phyloP scores from a whole-genome alignment of 2,797 vertebrate genomes.

The Zenarchopterus dispar region DNA sequence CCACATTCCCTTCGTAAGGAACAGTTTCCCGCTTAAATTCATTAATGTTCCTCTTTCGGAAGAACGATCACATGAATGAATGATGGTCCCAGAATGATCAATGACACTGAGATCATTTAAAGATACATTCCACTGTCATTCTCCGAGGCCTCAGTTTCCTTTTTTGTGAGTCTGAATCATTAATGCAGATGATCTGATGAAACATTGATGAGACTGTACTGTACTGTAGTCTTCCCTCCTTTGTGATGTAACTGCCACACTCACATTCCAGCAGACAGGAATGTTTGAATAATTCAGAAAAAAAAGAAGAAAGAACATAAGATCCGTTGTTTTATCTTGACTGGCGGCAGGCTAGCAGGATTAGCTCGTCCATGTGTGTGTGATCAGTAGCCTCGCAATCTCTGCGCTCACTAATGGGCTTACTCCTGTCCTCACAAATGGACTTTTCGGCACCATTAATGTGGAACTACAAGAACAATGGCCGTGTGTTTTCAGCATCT shows the following conservation, averaged over 20 bases:
- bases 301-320: not conserved
- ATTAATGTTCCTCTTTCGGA: no score
- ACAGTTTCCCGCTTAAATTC: no score
- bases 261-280: not conserved
- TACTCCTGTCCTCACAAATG: slow-evolving; percentile 12
- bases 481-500: slow-evolving; percentile 24
- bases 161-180: not conserved
- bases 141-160: not conserved
- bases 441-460: slow-evolving; percentile 44
- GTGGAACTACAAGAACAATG: not conserved
- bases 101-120: no score
- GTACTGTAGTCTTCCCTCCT: not conserved
- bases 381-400: slow-evolving; percentile 36
- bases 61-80: no score
- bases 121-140: no score
- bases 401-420: slow-evolving; percentile 44
- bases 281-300: slow-evolving; percentile 3
- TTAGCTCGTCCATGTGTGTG: slow-evolving; percentile 8
- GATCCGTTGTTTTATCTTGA: slow-evolving; percentile 9
- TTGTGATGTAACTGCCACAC: not conserved
- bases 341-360: slow-evolving; percentile 25
- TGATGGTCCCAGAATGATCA: no score
- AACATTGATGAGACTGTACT: slow-evolving; percentile 1
- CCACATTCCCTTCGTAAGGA: no score
- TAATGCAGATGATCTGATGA: not conserved